Percentiles rank a stretch among this genome's conserved stretches.
Evolutionary conservation across 2,797 vertebrate species (phyloP).

Genomic region (Toxotes lorentzi): DNA sequence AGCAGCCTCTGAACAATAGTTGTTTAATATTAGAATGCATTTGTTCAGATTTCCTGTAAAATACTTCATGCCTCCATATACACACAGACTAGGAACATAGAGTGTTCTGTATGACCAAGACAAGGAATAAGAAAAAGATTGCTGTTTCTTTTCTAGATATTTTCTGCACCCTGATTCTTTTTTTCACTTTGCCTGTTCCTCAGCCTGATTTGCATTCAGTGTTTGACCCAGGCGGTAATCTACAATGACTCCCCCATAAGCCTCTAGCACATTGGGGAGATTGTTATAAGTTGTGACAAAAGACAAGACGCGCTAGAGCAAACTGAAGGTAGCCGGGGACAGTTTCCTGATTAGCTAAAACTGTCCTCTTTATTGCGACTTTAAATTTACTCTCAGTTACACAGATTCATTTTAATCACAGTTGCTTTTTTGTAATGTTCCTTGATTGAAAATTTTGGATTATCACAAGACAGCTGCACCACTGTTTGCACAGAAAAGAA

Average conservation of each 20-base stretch:
- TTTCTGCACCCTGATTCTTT: conserved; percentile 39
- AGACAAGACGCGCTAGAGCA: conserved; percentile 72
- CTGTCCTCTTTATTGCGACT: conserved; percentile 40
- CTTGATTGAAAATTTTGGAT: conserved; percentile 43
- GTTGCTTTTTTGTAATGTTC: conserved; percentile 29
- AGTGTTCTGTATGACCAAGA: neutral
- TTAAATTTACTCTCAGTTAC: conserved; percentile 51
- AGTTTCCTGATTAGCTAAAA: conserved; percentile 63
- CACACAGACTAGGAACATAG: neutral
- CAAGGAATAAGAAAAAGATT: neutral
- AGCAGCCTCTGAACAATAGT: conserved; percentile 12
- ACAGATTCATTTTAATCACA: conserved; percentile 34
- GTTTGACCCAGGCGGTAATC: conserved; percentile 80
- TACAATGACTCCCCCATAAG: conserved; percentile 81
- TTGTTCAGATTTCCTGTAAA: neutral
- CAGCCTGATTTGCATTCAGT: conserved; percentile 76
- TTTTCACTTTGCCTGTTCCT: conserved; percentile 66
- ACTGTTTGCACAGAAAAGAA: conserved; percentile 8
- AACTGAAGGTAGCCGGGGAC: conserved; percentile 71
- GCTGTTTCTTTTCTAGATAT: conserved; percentile 21
- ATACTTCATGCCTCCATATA: neutral
- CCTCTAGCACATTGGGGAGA: conserved; percentile 78
- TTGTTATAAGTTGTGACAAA: conserved; percentile 81
- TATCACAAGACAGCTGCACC: neutral
- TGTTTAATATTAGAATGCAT: conserved; percentile 1